phyloP scores from a whole-genome alignment of 2,113 vertebrate genomes.

The Equus quagga region DNA sequence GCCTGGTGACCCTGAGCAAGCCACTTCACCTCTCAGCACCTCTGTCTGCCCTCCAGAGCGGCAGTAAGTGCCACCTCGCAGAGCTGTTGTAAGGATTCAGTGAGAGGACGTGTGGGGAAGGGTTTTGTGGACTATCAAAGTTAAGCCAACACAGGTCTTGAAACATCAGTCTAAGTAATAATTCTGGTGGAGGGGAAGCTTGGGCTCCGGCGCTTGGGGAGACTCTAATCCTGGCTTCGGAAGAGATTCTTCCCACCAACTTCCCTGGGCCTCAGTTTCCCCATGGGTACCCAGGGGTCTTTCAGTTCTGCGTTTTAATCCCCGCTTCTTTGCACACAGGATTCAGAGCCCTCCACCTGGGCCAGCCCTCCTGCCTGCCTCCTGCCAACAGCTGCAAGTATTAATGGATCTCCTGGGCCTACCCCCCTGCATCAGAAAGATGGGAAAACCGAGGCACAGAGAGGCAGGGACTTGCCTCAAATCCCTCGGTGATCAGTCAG shows the following conservation, averaged over 20 bases:
- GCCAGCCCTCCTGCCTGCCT: not conserved
- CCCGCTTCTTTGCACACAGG: not conserved
- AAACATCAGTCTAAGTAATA: not conserved
- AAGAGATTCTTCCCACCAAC: not conserved
- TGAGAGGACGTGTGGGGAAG: not conserved
- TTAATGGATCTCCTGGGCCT: not conserved
- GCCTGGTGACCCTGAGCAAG: not conserved
- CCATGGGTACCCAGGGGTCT: not conserved
- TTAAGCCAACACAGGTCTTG: not conserved
- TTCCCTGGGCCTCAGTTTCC: conserved; percentile 18
- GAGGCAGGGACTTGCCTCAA: not conserved
- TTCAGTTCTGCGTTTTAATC: not conserved
- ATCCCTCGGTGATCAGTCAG: not conserved
- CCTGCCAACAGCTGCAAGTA: not conserved
- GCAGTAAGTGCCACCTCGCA: not conserved
- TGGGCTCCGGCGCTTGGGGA: not conserved
- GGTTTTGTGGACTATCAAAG: not conserved
- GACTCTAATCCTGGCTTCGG: not conserved
- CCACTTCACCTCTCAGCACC: not conserved
- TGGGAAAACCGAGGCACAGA: conserved; percentile 11
- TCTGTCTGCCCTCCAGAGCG: not conserved
- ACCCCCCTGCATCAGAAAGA: not conserved
- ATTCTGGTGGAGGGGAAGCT: no score
- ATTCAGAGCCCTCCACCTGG: not conserved
- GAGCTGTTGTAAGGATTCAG: not conserved